Base-by-base conservation (phyloP, 1,140 invertebrate species). In the Coptotermes formosanus region DNA sequence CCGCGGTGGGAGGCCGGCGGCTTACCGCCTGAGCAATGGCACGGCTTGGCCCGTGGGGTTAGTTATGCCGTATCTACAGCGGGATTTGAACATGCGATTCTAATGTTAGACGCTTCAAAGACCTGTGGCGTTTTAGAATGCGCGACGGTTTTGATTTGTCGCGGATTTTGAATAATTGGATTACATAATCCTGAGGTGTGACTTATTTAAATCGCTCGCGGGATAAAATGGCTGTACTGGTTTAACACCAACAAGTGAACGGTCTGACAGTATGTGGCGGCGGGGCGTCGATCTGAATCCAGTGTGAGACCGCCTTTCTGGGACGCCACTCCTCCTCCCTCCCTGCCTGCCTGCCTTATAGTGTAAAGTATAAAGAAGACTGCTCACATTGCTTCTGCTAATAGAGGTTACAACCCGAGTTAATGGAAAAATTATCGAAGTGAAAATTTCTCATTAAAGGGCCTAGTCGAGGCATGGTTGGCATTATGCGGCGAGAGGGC, bases 391-490 rank as follows among this genome's bases (percentile, higher is more conserved):
- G 87, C 85, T 83, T 69, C 87, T 87, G 86, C 86, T 87, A 87
- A 87, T 87, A 87, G 87, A 87, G 87, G 87, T 87, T 87, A 87
- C 87, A 87, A 82, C 86, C 84, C 84, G 64, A 88, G 88, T 88
- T 88, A 88, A 88, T 88, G 88, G 87, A 88, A 88, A 88, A 88
- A 88, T 88, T 88, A 88, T 88, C 88, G 87, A 87, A 88, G 88
- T 88, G 88, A 88, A 88, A 88, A 88, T 87, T 88, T 88, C 88
- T 88, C 88, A 88, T 88, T 88, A 88, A 88, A 88, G 86, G 59
- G 85, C 85, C 85, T 55, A 82, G 85, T 85, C 85, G 85, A 30
- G 75, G 64, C 85, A 75, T 75, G 85, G 85, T 75, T 85, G 85
- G 83, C 83, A 84, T 84, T 84, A 84, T 84, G 83, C 83, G 83